Conservation (phyloP, 92 coral and sea anemone genomes). For the Paragorgia papillata region DNA sequence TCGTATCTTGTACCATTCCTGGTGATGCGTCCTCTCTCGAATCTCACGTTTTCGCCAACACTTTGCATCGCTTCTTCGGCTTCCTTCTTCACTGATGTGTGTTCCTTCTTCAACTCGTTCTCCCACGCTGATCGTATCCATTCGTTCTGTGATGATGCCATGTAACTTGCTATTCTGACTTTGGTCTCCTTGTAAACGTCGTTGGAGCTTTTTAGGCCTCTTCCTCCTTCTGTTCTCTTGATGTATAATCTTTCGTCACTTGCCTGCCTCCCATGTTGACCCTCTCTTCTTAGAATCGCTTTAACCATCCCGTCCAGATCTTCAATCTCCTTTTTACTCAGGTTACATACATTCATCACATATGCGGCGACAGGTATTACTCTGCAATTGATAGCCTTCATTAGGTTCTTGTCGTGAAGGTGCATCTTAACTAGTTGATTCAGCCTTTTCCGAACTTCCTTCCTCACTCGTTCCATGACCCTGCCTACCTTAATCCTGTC, state of each 20-base stretch:
- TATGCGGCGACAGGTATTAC: constrained; percentile 40
- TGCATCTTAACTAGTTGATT: background rate
- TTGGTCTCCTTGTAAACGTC: constrained; percentile 20
- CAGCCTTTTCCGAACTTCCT: constrained; percentile 41
- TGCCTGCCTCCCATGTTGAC: constrained; percentile 9
- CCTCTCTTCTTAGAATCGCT: constrained; percentile 1
- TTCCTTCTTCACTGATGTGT: background rate
- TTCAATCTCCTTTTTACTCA: constrained; percentile 33
- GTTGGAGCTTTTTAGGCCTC: constrained; percentile 26
- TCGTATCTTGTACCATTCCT: background rate
- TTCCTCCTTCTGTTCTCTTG: constrained; percentile 38
- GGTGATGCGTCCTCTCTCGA: background rate
- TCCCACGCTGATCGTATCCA: background rate
- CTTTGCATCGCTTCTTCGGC: background rate
- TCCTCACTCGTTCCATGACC: constrained; percentile 29
- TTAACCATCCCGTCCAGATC: constrained; percentile 27
- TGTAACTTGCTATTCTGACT: background rate
- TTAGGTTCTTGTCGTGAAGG: constrained; percentile 42
- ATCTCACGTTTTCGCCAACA: no score
- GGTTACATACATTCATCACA: constrained; percentile 26
- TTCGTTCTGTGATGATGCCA: constrained; percentile 2
- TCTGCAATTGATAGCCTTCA: no score
- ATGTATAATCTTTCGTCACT: constrained; percentile 45
- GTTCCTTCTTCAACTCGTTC: no score
- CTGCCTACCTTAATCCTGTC: constrained; percentile 9